phyloP scores from a whole-genome alignment of 2,113 vertebrate genomes.

The Atherinomorus stipes region DNA sequence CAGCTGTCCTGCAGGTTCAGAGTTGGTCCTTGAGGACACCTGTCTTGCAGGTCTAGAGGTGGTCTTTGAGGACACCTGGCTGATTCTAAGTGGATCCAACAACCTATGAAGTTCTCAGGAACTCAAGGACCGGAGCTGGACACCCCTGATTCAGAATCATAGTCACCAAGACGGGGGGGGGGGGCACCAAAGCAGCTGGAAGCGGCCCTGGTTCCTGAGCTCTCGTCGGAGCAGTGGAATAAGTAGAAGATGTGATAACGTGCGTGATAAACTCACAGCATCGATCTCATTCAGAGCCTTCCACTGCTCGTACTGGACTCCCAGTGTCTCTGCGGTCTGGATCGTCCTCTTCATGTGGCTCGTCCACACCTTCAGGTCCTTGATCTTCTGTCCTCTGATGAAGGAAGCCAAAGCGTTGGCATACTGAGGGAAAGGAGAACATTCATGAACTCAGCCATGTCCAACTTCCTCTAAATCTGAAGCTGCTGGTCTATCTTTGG shows the following conservation, averaged over 20 bases:
- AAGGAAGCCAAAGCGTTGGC: slow-evolving; percentile 84
- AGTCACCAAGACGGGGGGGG: too few relatives aligned
- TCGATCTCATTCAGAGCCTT: slow-evolving; percentile 94
- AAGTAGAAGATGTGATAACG: background rate
- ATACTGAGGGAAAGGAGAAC: slow-evolving; percentile 78
- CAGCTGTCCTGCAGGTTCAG: too few relatives aligned
- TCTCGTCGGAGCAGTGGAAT: too few relatives aligned
- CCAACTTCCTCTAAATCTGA: fast-evolving
- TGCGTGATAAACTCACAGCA: slow-evolving; percentile 84
- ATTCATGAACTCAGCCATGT: background rate
- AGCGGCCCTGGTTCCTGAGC: too few relatives aligned
- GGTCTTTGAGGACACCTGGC: too few relatives aligned
- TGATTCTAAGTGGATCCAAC: too few relatives aligned
- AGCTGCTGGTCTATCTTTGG: fast-evolving
- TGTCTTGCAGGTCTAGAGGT: too few relatives aligned
- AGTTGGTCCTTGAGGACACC: too few relatives aligned
- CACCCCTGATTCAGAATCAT: too few relatives aligned
- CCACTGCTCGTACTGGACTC: slow-evolving; percentile 92
- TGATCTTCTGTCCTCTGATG: slow-evolving; percentile 86
- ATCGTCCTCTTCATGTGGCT: slow-evolving; percentile 93
- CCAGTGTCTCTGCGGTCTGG: slow-evolving; percentile 88
- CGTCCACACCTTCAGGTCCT: slow-evolving; percentile 91
- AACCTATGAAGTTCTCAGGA: too few relatives aligned
- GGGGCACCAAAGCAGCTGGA: too few relatives aligned
- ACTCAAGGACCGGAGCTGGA: too few relatives aligned